Conservation (phyloP, 2,113 vertebrate species). For the Tragulus kanchil region DNA sequence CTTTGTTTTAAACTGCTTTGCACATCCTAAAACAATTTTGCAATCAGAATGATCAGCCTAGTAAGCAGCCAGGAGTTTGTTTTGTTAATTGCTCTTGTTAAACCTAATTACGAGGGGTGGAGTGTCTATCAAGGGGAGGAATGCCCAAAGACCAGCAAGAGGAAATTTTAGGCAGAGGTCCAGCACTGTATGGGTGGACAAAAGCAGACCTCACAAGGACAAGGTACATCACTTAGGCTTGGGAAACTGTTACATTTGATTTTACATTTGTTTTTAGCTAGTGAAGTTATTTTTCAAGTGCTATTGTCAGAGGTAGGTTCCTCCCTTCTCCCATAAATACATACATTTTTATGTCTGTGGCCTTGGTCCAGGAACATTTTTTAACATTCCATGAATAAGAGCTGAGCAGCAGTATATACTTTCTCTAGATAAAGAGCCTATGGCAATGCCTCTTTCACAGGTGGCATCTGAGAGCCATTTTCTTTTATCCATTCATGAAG, state of each 20-base stretch:
- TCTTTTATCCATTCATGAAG: not conserved
- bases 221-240: not conserved
- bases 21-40: constrained; percentile 89
- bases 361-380: not conserved
- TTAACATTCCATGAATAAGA: not conserved
- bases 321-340: not conserved
- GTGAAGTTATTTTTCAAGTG: constrained; percentile 7
- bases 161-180: constrained; percentile 78
- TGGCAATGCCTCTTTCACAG: not conserved
- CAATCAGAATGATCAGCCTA: constrained; percentile 89
- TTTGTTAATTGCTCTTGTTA: constrained; percentile 93
- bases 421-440: not conserved
- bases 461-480: not conserved
- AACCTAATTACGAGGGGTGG: constrained; percentile 91
- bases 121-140: constrained; percentile 84
- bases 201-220: not conserved
- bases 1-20: constrained; percentile 85
- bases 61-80: constrained; percentile 88
- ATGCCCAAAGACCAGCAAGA: constrained; percentile 80
- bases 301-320: not conserved
- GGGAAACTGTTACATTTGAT: not conserved
- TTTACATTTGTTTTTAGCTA: not conserved
- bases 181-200: constrained; percentile 66
- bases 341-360: not conserved
- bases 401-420: not conserved